Base-by-base conservation (phyloP, 2,113 vertebrate genomes). In the Micronycteris hirsuta region DNA sequence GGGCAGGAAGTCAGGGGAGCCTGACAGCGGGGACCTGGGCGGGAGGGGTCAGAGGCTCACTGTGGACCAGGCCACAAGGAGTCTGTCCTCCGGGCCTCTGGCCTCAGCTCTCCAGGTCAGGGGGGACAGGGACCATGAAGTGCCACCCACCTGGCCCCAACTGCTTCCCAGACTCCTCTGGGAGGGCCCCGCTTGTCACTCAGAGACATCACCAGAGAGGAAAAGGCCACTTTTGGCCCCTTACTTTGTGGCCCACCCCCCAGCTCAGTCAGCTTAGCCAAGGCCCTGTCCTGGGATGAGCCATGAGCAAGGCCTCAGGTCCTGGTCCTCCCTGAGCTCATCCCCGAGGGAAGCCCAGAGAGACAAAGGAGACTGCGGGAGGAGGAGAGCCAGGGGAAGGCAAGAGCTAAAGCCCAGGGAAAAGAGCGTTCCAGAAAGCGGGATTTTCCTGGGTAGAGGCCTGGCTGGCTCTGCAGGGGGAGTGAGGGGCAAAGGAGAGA, bases 391-490 rank as follows among this genome's bases (percentile, higher is more conserved):
- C 33, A 22, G 22, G 56, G 41, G 11, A 36, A 65, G n/a, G n/a
- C n/a, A n/a, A n/a, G n/a, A n/a, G n/a, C n/a, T n/a, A n/a, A n/a
- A n/a, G n/a, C n/a, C n/a, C n/a, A n/a, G 22, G 56, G 41, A 14
- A 36, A 65, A 36, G 56, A n/a, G 14, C 6, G 41, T 33, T 49
- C 36, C 33, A 2, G 38, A 58, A 68, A 58, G 41, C 0, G 3
- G 61, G 52, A 2, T 43, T 28, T 6, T 3, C 38, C 9, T 0
- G 5, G 31, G 8, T 13, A 7, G 13, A 73, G 85, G 77, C n/a
- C 43, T 41, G 49, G 54, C 22, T 70, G 41, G 22, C 67, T 63
- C 1, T 10, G 33, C 36, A 33, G 45, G 38, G 14, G 65, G 13
- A 9, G 28, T 22, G 61, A 38, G 38, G 3, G 8, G 58, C n/a